These are phyloP conservation scores for Mirounga angustirostris DNA, from an alignment of 2,113 vertebrate species.

Conservation along the genomic window DNA sequence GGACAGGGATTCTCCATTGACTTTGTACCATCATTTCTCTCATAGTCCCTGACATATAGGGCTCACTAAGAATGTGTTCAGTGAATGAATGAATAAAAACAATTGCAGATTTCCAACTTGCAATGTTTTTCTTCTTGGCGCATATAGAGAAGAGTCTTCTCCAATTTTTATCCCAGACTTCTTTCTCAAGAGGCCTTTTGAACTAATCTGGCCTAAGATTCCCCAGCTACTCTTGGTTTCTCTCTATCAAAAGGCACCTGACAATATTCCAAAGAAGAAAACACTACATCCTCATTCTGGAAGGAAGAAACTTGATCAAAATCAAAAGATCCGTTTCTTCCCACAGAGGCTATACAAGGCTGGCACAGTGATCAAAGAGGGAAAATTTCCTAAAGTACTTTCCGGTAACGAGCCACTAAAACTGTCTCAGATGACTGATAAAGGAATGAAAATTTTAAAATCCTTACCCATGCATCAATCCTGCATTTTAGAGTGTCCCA, in stretches of 20 bases:
- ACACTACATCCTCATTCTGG: constrained; percentile 35
- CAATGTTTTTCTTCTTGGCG: not conserved
- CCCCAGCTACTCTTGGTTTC: constrained; percentile 30
- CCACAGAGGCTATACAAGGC: constrained; percentile 35
- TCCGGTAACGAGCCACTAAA: constrained; percentile 80
- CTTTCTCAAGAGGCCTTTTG: constrained; percentile 30
- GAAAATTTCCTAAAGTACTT: constrained; percentile 76
- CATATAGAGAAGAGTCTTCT: not conserved
- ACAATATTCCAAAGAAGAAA: constrained; percentile 65
- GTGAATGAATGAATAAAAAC: constrained; percentile 29
- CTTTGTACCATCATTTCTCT: not conserved
- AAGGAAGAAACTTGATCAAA: constrained; percentile 72
- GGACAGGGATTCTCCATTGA: not conserved
- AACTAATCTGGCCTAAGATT: constrained; percentile 57
- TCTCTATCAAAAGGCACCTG: constrained; percentile 65
- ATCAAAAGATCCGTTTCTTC: constrained; percentile 72
- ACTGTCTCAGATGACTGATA: constrained; percentile 80
- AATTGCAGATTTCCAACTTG: not conserved
- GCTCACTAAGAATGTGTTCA: constrained; percentile 47
- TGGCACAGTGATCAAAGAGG: constrained; percentile 69
- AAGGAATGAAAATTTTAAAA: constrained; percentile 82
- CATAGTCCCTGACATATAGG: not conserved
- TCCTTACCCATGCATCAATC: constrained; percentile 75
- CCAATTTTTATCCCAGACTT: constrained; percentile 24
- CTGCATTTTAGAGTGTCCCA: constrained; percentile 78